These are phyloP conservation scores for Muscina levida DNA, from an alignment of 2,888 invertebrate genomes.

Conservation along the genomic window DNA sequence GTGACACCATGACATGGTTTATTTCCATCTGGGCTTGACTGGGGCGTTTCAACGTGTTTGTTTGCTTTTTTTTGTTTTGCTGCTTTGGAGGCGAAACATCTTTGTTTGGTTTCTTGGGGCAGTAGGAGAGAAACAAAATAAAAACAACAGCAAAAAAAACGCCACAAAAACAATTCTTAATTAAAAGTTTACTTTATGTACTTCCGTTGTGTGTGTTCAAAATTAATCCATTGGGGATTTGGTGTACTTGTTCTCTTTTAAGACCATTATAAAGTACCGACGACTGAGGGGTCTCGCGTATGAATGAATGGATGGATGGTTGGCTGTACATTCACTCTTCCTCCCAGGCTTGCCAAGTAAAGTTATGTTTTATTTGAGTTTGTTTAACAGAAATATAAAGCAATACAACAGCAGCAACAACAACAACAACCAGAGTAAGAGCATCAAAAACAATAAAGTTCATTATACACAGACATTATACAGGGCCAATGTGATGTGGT, in stretches of 20 bases:
- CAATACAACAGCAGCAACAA: conserved; percentile 15
- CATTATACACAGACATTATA: conserved; percentile 16
- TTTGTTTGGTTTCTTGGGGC: not conserved
- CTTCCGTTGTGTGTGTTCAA: conserved; percentile 47
- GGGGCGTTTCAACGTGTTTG: not conserved
- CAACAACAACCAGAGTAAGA: not conserved
- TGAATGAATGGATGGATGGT: too few relatives aligned
- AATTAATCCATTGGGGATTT: conserved; percentile 59
- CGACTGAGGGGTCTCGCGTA: too few relatives aligned
- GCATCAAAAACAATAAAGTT: conserved; percentile 9
- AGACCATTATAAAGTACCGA: conserved; percentile 14
- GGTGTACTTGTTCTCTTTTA: conserved; percentile 5
- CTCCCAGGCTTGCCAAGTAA: conserved; percentile 9
- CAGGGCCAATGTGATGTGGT: not conserved
- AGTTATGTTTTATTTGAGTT: conserved; percentile 42
- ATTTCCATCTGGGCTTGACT: not conserved
- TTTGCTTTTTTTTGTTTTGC: not conserved
- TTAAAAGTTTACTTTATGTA: conserved; percentile 58
- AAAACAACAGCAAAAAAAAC: conserved; percentile 27
- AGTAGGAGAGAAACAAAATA: too few relatives aligned
- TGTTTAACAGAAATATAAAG: conserved; percentile 12
- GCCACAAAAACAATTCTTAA: conserved; percentile 50
- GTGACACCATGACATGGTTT: conserved; percentile 1
- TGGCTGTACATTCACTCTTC: too few relatives aligned
- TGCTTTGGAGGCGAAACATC: not conserved